phyloP scores from a whole-genome alignment of 2,797 vertebrate genomes.

The Pelobates cultripes region DNA sequence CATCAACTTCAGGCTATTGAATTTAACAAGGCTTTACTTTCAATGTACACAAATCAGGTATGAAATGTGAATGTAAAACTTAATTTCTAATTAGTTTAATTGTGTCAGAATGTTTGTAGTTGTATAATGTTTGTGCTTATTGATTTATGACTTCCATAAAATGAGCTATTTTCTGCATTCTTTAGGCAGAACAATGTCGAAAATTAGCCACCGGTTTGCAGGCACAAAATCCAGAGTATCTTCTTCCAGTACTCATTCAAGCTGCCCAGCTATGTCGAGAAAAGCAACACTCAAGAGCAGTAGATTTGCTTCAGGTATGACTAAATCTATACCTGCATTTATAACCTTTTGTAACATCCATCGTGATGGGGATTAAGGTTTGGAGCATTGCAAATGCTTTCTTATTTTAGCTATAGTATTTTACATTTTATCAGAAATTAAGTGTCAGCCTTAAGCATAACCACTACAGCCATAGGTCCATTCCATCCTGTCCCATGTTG shows the following conservation, averaged over 20 bases:
- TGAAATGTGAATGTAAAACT: background rate
- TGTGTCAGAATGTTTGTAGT: too few species aligned
- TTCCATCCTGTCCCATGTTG: too few species aligned
- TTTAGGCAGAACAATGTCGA: slow-evolving; percentile 92
- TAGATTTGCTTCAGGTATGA: slow-evolving; percentile 90
- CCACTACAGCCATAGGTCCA: too few species aligned
- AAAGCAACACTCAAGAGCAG: slow-evolving; percentile 89
- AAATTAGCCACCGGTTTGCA: slow-evolving; percentile 88
- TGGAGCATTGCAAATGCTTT: too few species aligned
- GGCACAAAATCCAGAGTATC: slow-evolving; percentile 88
- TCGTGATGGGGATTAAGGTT: background rate
- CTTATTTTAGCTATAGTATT: too few species aligned
- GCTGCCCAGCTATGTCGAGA: slow-evolving; percentile 93
- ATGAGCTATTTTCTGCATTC: slow-evolving; percentile 21
- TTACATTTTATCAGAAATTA: too few species aligned
- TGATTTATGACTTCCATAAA: background rate
- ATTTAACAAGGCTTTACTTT: slow-evolving; percentile 95
- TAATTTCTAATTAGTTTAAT: background rate
- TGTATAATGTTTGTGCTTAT: too few species aligned
- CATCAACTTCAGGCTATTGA: slow-evolving; percentile 95
- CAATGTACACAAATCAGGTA: slow-evolving; percentile 99
- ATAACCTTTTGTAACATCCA: background rate
- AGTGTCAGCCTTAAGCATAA: too few species aligned
- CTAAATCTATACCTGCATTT: background rate
- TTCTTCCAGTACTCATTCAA: slow-evolving; percentile 92